Evolutionary conservation across 2,888 invertebrate genomes (phyloP).

Genomic region (Drosophila longiperda): DNA sequence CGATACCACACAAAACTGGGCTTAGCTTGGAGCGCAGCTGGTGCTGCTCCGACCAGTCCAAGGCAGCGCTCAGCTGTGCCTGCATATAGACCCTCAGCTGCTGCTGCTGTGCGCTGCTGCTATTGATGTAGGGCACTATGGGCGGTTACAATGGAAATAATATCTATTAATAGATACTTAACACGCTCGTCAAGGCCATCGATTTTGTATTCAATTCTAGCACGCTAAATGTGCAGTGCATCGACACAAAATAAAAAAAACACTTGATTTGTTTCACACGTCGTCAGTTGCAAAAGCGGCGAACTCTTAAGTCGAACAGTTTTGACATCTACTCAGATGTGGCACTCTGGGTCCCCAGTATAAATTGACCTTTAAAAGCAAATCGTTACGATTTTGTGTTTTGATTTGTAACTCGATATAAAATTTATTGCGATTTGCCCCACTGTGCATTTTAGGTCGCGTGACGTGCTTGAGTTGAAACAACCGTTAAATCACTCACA

Average conservation of each 20-base stretch:
- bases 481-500: conserved; percentile 40
- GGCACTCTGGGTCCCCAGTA: conserved; percentile 20
- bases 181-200: conserved; percentile 32
- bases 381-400: not conserved
- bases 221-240: conserved; percentile 30
- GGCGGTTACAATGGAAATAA: conserved; percentile 22
- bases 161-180: conserved; percentile 36
- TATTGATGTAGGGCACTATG: conserved; percentile 75
- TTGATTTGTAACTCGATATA: not conserved
- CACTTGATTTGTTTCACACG: conserved; percentile 1
- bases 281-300: conserved; percentile 15
- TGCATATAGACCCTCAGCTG: conserved; percentile 67
- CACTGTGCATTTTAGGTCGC: conserved; percentile 38
- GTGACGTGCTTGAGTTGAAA: conserved; percentile 34
- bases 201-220: conserved; percentile 16
- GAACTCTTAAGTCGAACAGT: conserved; percentile 39
- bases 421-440: not conserved
- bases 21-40: conserved; percentile 67
- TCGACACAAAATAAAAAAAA: conserved; percentile 6
- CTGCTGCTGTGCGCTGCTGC: conserved; percentile 60
- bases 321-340: conserved; percentile 36
- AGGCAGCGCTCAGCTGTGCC: conserved; percentile 60
- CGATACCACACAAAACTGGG: conserved; percentile 85
- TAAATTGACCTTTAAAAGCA: not conserved
- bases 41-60: conserved; percentile 71